A percentile compares a stretch with the other conserved stretches of the same genome.
Evolutionary conservation across 2,888 invertebrate genomes (phyloP).

Genomic region (Theretra japonica): DNA sequence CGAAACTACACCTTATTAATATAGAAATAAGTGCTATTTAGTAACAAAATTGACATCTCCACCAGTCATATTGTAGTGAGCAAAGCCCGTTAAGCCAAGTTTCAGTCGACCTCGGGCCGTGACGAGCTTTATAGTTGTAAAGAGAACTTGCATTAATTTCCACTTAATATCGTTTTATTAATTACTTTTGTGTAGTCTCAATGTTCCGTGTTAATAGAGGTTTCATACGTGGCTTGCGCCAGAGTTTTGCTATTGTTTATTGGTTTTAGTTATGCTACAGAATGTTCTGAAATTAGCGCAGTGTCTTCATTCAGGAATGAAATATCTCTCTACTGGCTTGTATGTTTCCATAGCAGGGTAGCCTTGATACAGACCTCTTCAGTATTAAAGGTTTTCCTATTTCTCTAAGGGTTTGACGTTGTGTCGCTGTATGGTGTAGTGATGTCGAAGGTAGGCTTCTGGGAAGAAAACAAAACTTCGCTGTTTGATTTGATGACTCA

Average conservation of each 20-base stretch:
- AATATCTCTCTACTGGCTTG: not conserved
- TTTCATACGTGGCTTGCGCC: conserved; percentile 5
- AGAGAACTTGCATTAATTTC: conserved; percentile 61
- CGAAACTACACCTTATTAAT: conserved; percentile 37
- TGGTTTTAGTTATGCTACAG: not conserved
- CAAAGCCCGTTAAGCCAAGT: conserved; percentile 60
- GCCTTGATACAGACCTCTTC: not conserved
- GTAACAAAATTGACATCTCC: not conserved
- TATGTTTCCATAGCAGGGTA: not conserved
- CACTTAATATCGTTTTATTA: conserved; percentile 56
- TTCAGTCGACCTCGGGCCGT: conserved; percentile 61
- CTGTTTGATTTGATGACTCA: too few species aligned
- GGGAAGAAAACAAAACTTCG: too few species aligned
- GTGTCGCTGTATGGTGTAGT: too few species aligned
- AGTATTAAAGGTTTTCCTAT: too few species aligned
- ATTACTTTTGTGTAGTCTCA: conserved; percentile 41
- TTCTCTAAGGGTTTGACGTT: too few species aligned
- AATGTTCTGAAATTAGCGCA: not conserved
- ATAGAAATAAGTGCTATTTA: conserved; percentile 31
- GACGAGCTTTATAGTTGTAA: conserved; percentile 59
- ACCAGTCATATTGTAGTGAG: conserved; percentile 42
- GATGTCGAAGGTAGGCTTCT: too few species aligned
- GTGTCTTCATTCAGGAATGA: not conserved
- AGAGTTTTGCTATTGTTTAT: conserved; percentile 9
- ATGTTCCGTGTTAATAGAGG: conserved; percentile 23